Conservation (phyloP, 2,888 invertebrate species). For the Microchrysa polita region DNA sequence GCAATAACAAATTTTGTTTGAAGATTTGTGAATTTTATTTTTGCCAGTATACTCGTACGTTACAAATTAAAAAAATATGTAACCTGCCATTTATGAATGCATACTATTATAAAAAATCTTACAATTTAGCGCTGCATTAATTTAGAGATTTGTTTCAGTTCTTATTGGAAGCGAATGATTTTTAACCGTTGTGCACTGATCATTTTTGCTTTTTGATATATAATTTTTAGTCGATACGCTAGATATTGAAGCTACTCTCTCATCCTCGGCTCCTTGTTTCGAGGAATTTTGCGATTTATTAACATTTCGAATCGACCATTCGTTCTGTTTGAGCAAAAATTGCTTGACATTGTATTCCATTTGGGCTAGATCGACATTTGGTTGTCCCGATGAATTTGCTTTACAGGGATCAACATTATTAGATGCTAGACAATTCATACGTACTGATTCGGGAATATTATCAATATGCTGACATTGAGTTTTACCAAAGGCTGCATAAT, state of each 20-base stretch:
- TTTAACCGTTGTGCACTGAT: constrained; percentile 3
- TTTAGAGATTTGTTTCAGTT: constrained; percentile 65
- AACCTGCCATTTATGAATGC: background rate
- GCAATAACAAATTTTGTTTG: too few species aligned
- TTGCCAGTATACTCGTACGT: too few species aligned
- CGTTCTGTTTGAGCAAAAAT: constrained; percentile 71
- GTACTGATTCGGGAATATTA: background rate
- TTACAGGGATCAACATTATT: constrained; percentile 51
- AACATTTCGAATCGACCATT: constrained; percentile 62
- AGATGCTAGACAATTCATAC: background rate
- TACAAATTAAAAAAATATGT: too few species aligned
- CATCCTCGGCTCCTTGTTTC: background rate
- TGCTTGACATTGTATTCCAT: constrained; percentile 83
- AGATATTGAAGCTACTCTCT: background rate
- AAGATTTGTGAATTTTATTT: too few species aligned
- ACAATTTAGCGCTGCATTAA: background rate
- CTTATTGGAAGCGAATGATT: constrained; percentile 55
- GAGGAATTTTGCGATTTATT: constrained; percentile 19
- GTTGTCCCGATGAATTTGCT: constrained; percentile 59
- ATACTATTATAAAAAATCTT: background rate
- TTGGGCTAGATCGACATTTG: constrained; percentile 72
- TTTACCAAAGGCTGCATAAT: constrained; percentile 10
- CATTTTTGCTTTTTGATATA: constrained; percentile 1
- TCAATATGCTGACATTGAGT: background rate
- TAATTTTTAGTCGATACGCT: background rate